Conservation (phyloP, 2,113 vertebrate genomes). For the Epinephelus fuscoguttatus region DNA sequence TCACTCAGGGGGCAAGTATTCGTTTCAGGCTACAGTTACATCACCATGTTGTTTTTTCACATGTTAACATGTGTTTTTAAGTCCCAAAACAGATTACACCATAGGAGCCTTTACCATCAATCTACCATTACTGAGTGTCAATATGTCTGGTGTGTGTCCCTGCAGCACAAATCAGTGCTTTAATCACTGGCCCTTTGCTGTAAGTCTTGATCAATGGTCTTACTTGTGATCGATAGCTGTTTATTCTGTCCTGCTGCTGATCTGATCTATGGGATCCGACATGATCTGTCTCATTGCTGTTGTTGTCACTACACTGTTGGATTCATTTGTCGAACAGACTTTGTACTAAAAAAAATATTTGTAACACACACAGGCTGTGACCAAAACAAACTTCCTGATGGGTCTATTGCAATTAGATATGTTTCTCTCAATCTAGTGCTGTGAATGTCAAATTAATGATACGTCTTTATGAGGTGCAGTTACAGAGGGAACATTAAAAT, state of each 20-base stretch:
- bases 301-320: neutral
- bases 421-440: constrained; percentile 1
- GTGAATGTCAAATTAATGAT: neutral
- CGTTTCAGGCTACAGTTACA: neutral
- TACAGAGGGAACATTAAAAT: constrained; percentile 3
- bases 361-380: neutral
- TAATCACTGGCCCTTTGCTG: constrained; percentile 42
- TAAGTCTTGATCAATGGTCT: constrained; percentile 49
- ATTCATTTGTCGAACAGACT: neutral
- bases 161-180: constrained; percentile 16
- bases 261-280: constrained; percentile 35
- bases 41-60: neutral
- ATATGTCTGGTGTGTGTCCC: constrained; percentile 38
- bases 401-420: neutral
- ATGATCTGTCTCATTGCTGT: constrained; percentile 48
- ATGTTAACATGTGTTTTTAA: constrained; percentile 8
- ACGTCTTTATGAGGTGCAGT: neutral
- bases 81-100: neutral
- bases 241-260: constrained; percentile 28
- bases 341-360: neutral
- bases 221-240: constrained; percentile 50
- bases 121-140: constrained; percentile 22
- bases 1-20: too few species aligned
- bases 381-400: neutral
- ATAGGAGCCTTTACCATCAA: constrained; percentile 10